Evolutionary conservation across 2,797 vertebrate genomes (phyloP).

Genomic region (Podarcis lilfordi): DNA sequence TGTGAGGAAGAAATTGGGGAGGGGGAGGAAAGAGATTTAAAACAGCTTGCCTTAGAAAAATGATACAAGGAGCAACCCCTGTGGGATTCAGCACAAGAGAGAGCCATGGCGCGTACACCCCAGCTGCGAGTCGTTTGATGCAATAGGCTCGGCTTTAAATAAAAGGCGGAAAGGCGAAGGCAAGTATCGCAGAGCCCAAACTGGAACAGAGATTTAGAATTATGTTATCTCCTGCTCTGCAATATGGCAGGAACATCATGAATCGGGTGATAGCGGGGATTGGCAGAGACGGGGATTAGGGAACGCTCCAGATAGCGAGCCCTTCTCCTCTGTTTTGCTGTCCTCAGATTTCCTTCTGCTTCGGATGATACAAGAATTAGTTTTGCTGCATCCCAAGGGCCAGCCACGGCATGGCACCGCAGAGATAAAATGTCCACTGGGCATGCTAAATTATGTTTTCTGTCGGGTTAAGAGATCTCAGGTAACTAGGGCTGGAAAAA

Average conservation of each 20-base stretch:
- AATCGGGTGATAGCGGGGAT: slow-evolving; percentile 60
- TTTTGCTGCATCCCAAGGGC: slow-evolving; percentile 16
- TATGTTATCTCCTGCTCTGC: slow-evolving; percentile 71
- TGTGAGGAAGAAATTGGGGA: background rate
- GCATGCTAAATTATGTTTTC: background rate
- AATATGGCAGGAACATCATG: slow-evolving; percentile 62
- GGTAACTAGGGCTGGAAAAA: background rate
- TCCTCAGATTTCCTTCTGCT: slow-evolving; percentile 27
- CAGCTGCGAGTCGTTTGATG: slow-evolving; percentile 64
- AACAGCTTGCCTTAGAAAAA: slow-evolving; percentile 67
- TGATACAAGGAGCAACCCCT: slow-evolving; percentile 56
- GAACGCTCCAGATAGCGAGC: slow-evolving; percentile 53
- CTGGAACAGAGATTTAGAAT: slow-evolving; percentile 71
- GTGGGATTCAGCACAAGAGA: slow-evolving; percentile 50
- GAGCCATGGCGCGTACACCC: slow-evolving; percentile 49
- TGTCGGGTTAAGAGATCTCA: background rate
- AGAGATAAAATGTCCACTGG: slow-evolving; percentile 32
- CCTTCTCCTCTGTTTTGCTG: slow-evolving; percentile 58
- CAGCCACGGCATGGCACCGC: background rate
- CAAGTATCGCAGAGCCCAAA: background rate
- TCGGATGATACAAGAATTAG: slow-evolving; percentile 45
- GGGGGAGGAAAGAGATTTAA: slow-evolving; percentile 41
- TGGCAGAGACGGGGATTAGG: slow-evolving; percentile 69
- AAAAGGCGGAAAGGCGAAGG: slow-evolving; percentile 26
- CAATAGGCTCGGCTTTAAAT: slow-evolving; percentile 58